Percentiles rank a stretch among this genome's conserved stretches.
Evolutionary conservation across 2,113 vertebrate genomes (phyloP).

Genomic region (Oreochromis niloticus): DNA sequence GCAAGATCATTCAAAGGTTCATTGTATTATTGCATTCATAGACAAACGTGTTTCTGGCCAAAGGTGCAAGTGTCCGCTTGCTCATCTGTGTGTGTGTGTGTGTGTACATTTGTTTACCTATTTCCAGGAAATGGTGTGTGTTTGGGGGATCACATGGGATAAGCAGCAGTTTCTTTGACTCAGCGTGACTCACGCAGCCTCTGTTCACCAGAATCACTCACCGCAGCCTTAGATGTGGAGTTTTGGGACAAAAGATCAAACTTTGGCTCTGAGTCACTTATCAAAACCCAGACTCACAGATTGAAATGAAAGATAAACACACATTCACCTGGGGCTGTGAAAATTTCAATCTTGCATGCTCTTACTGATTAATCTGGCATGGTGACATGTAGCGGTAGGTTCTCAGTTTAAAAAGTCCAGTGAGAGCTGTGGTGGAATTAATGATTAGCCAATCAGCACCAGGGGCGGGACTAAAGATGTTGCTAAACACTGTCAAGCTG

Average conservation of each 20-base stretch:
- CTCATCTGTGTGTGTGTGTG: neutral
- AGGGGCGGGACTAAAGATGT: neutral
- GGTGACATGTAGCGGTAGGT: neutral
- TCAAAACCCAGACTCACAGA: neutral
- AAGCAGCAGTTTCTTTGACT: conserved; percentile 1
- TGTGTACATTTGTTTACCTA: neutral
- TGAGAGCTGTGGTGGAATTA: neutral
- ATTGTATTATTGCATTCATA: neutral
- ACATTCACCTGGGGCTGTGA: neutral
- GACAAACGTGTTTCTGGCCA: neutral
- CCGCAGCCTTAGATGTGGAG: conserved; percentile 9
- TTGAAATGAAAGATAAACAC: neutral
- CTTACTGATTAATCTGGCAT: neutral
- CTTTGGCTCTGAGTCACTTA: neutral
- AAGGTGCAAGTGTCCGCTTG: neutral
- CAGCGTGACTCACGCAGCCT: conserved; percentile 29
- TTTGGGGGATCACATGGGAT: conserved; percentile 12
- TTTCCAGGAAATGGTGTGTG: conserved; percentile 1
- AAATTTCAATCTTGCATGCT: neutral
- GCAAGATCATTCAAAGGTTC: neutral
- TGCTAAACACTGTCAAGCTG: neutral
- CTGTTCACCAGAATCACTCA: neutral
- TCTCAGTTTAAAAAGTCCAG: neutral
- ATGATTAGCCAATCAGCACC: neutral
- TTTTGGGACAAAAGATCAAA: neutral